A percentile compares a stretch with the other conserved stretches of the same genome.
Conservation (phyloP, 2,888 invertebrate species). For the Ctenicera cuprea region DNA sequence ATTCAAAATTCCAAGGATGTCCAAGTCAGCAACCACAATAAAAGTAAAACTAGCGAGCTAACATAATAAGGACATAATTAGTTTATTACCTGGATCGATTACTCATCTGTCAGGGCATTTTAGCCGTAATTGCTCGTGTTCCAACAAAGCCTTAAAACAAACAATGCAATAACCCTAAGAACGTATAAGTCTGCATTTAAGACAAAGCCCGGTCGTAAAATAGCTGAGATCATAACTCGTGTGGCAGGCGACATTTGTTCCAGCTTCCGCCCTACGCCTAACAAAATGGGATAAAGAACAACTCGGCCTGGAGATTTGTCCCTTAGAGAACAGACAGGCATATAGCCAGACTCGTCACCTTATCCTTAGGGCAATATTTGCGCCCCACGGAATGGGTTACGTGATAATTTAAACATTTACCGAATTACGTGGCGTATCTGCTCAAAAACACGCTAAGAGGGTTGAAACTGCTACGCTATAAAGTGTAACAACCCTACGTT, state of each 20-base stretch:
- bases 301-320: constrained; percentile 48
- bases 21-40: constrained; percentile 22
- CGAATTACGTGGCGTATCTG: constrained; percentile 36
- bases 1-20: not conserved
- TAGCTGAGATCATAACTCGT: constrained; percentile 58
- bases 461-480: not conserved
- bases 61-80: constrained; percentile 59
- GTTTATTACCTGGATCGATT: constrained; percentile 61
- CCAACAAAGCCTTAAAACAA: constrained; percentile 55
- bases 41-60: constrained; percentile 40
- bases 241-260: constrained; percentile 59
- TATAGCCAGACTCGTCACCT: constrained; percentile 22
- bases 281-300: constrained; percentile 54
- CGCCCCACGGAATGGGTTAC: constrained; percentile 37
- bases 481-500: too few relatives aligned
- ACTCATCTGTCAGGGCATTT: constrained; percentile 60
- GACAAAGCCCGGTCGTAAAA: constrained; percentile 54
- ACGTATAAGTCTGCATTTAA: constrained; percentile 51
- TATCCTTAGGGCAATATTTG: constrained; percentile 42
- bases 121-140: constrained; percentile 61
- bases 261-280: constrained; percentile 56
- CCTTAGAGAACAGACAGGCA: constrained; percentile 29
- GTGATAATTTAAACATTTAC: constrained; percentile 46
- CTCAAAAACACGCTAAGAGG: constrained; percentile 18
- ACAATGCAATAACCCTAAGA: constrained; percentile 55